phyloP scores from a whole-genome alignment of 2,113 vertebrate species.

The Pao palembangensis region DNA sequence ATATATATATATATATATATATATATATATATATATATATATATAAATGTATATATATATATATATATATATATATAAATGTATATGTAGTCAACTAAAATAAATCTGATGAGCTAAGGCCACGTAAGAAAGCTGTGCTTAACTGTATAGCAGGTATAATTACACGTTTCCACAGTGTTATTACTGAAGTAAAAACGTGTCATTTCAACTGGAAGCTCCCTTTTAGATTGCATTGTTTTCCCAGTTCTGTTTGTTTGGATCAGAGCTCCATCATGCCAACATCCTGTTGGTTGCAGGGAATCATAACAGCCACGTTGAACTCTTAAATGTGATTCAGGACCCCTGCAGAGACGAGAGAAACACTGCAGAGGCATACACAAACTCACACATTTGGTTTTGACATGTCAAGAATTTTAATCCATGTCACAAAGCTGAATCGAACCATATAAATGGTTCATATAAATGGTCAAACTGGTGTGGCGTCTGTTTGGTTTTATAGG shows the following conservation, averaged over 20 bases:
- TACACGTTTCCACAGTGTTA: conserved; percentile 3
- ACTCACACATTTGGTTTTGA: too few species aligned
- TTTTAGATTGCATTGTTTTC: conserved; percentile 8
- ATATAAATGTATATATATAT: too few species aligned
- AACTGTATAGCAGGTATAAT: conserved; percentile 9
- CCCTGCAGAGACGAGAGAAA: conserved; percentile 21
- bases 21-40: too few species aligned
- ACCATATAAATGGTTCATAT: too few species aligned
- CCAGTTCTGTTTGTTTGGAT: conserved; percentile 18
- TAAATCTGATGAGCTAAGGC: neutral
- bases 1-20: too few species aligned
- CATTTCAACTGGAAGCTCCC: conserved; percentile 2
- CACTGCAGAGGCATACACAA: too few species aligned
- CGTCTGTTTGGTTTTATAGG: neutral
- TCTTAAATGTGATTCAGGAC: conserved; percentile 30
- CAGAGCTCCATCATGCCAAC: conserved; percentile 13
- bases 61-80: too few species aligned
- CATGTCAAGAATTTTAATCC: too few species aligned
- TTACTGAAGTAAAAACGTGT: conserved; percentile 15
- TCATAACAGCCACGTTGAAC: conserved; percentile 27
- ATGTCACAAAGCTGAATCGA: too few species aligned
- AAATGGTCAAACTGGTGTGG: too few species aligned
- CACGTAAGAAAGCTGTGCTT: neutral
- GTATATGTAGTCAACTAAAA: neutral
- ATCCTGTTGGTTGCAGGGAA: conserved; percentile 12